Base-by-base conservation (phyloP, 2,113 vertebrate species). In the Rhinoptilus africanus region DNA sequence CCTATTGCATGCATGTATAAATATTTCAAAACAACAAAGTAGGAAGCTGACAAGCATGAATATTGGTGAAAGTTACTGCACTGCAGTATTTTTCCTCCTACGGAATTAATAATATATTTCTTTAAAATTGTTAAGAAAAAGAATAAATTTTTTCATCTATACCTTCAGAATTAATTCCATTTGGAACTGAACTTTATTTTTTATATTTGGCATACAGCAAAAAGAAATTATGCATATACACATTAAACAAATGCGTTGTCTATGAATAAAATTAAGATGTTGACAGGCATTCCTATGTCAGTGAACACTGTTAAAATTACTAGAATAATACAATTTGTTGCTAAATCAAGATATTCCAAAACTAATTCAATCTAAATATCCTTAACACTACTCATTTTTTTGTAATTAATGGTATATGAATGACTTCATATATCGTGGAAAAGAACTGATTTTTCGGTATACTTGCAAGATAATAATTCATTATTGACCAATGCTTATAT, bases 101-200 rank as follows among this genome's bases (percentile, higher is more conserved):
- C 60, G 57, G 60, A 81, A 89, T 96, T 95, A 97, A 95, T 96
- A 97, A 97, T 96, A 41, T 56, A 88, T 96, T 92, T 75, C 35
- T 96, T 86, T 88, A 62, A 86, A 88, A 72, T 79, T 88, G 20
- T 64, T 82, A 78, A 97, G 84, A 97, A 94, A 84, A 96, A 96
- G 14, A 97, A 69, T 50, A 96, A 76, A 88, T 92, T 93, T 89
- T 95, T 91, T 64, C 48, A 85, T 89, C 67, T 72, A 34, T 88
- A 84, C 85, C 48, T 93, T 68, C 56, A 93, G 56, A 97, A 94
- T 92, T 95, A 97, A 81, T 87, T 97, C 69, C 62, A 32, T 68
- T 41, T 57, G 14, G 9, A 67, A n/a, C 15, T 14, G 47, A 69
- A 73, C 2, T 73, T 77, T 35, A 8, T 60, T 71, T 66, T 39